These are phyloP conservation scores for Pseudotriccus pelzelni DNA, from an alignment of 2,797 vertebrate species.

Conservation along the genomic window DNA sequence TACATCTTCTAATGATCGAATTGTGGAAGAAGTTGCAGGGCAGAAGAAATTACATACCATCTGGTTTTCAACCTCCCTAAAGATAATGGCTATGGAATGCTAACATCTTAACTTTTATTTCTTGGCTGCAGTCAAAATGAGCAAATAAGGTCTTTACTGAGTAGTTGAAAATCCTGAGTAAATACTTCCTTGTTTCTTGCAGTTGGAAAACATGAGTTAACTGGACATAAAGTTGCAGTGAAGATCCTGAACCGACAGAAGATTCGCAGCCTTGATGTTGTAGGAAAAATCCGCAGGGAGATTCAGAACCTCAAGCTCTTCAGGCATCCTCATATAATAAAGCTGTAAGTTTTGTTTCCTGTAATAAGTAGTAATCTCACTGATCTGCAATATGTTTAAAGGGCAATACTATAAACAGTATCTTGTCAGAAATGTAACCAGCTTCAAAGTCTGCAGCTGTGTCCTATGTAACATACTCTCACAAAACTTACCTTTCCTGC, in stretches of 20 bases:
- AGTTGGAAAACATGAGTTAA: conserved; percentile 97
- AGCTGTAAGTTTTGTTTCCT: conserved; percentile 86
- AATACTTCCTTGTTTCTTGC: conserved; percentile 11
- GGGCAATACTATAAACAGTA: background rate
- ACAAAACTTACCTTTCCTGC: background rate
- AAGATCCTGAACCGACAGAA: conserved; percentile 99
- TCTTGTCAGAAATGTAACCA: background rate
- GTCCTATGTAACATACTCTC: background rate
- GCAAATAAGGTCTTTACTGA: background rate
- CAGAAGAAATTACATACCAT: background rate
- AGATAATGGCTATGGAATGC: background rate
- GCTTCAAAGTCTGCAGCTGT: background rate
- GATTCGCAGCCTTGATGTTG: conserved; percentile 97
- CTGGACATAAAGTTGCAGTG: conserved; percentile 97
- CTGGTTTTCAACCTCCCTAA: background rate
- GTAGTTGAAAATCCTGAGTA: background rate
- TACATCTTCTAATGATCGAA: background rate
- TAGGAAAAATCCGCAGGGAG: conserved; percentile 96
- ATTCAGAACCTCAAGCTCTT: conserved; percentile 99
- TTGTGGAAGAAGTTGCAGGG: background rate
- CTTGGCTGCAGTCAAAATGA: background rate
- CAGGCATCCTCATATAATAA: conserved; percentile 98
- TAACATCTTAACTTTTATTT: background rate
- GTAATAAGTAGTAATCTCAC: background rate
- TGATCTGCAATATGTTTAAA: background rate